Base-by-base conservation (phyloP, 2,888 invertebrate genomes). In the Archaeoteleia sp. region DNA sequence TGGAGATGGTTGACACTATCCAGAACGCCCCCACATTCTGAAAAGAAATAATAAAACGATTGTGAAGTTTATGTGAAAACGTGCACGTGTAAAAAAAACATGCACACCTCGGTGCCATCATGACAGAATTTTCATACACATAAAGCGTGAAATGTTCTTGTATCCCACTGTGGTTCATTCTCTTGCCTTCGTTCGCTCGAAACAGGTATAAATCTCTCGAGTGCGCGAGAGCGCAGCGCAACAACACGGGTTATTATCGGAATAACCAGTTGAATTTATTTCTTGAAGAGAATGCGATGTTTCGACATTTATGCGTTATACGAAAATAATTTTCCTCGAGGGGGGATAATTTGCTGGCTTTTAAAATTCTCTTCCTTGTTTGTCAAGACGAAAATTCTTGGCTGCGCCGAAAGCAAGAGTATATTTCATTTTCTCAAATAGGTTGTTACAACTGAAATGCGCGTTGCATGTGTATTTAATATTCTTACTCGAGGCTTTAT, bases 231-330 rank as follows among this genome's bases (percentile, higher is more conserved):
- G 54, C 60, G 54, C 67, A 32, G 54, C 63, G 54, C 68, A 63
- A 63, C 67, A 58, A 57, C 63, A 58, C 62, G 54, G 68, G 63
- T 68, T 68, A 68, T 68, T 63, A 68, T 68, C 63, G 58, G 58
- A 68, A 68, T 68, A 68, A 68, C 68, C 68, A 68, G 68, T 58
- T 63, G 68, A 68, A 68, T 68, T 68, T 68, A 68, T 68, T 63
- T 68, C 58, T 46, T 53, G 40, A 63, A 14, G 58, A 63, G 62
- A 58, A 63, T 49, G 55, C 60, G 40, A 68, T 63, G 60, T 63
- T 68, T 68, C 68, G 68, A 63, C 68, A 20, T 60, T 63, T 68
- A 68, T 63, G 68, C 60, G 51, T 60, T 60, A 68, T 68, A 68
- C 68, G 63, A 68, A 68, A 68, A 68, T 63, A 68, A 68, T 63